Base-by-base conservation (phyloP, 1,140 invertebrate species). In the Drosophila tristis region DNA sequence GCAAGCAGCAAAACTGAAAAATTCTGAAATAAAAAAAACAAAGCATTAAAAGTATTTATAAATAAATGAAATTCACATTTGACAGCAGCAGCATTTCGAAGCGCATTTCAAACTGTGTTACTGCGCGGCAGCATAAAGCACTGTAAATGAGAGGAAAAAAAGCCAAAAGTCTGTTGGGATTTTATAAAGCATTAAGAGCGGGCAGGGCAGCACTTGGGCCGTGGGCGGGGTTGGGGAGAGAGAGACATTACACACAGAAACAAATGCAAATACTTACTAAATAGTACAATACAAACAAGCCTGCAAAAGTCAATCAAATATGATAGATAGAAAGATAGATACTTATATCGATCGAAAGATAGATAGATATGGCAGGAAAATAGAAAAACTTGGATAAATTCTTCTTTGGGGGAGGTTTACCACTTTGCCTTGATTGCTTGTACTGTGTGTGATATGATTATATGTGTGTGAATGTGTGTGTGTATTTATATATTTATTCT, bases 261-360 rank as follows among this genome's bases (percentile, higher is more conserved):
- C 63, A 65, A 70, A 79, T 66, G 80, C 72, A 61, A 84, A 89
- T 91, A 91, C 89, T 91, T 91, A 91, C 89, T 91, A 91, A 80
- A 90, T 87, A 35, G 62, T 80, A 86, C 74, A 87, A 57, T 82
- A 86, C 79, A 87, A 76, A 82, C 66, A 87, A 89, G 82, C 82
- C 89, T 90, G 89, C 57, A 89, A 91, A 78, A 72, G 63, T 86
- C 55, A 70, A 74, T 90, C 59, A 81, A 74, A 76, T 57, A 56
- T 65, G 48, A 73, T 74, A 74, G 58, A 77, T 62, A 82, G 55
- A 74, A 62, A 53, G 11, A 51, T 50, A 45, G 50, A 53, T 20
- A 20, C 20, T 20, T 20, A 20, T 20, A 20, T 54, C 29, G 39
- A 47, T 23, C 29, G 39, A 44, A 65, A 51, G 51, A 31, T 60